Conservation (phyloP, 2,888 invertebrate genomes). For the Didymodactylos carnosus region DNA sequence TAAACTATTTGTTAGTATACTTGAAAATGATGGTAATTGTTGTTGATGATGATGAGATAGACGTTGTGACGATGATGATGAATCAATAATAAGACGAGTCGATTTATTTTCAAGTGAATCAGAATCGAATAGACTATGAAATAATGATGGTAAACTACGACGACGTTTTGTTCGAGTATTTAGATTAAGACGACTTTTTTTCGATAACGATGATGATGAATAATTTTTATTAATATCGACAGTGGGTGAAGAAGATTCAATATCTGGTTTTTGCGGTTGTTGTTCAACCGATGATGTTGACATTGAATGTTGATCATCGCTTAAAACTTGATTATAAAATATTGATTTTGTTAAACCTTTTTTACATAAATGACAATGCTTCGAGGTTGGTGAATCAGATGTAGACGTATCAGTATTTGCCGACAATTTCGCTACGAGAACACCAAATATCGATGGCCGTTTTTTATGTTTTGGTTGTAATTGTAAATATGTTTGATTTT, state of each 20-base stretch:
- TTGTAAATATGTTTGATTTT: neutral
- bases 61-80: no score
- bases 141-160: neutral
- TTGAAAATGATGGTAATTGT: neutral
- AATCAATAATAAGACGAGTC: no score
- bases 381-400: neutral
- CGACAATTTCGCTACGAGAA: neutral
- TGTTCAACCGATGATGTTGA: no score
- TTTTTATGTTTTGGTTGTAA: neutral
- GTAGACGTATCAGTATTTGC: neutral
- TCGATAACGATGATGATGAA: neutral
- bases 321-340: neutral
- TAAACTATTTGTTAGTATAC: neutral
- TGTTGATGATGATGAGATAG: neutral
- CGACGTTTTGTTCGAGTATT: neutral
- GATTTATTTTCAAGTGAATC: neutral
- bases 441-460: neutral
- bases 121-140: neutral
- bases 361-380: neutral
- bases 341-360: neutral
- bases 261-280: no score
- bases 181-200: neutral
- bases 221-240: no score
- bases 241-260: no score
- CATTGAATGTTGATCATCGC: neutral